Evolutionary conservation across 2,797 vertebrate species (phyloP).

Genomic region (Diglossa cyanea): DNA sequence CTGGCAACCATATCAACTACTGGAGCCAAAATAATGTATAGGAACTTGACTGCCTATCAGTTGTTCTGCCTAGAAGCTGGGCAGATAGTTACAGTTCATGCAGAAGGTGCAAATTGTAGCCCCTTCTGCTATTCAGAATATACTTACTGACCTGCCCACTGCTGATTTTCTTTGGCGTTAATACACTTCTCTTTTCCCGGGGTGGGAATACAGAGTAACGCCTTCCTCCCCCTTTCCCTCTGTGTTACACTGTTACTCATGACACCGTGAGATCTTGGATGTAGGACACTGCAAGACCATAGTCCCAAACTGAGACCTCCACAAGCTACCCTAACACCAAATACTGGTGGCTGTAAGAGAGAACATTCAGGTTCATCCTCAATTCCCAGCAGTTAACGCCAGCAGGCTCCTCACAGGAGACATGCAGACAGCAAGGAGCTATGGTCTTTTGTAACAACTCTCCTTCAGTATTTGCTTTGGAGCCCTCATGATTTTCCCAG

Average conservation of each 20-base stretch:
- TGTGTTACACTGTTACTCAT: accelerated
- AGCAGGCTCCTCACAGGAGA: background rate
- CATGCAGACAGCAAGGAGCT: accelerated
- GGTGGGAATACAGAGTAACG: background rate
- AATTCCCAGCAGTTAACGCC: background rate
- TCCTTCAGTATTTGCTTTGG: background rate
- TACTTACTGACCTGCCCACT: background rate
- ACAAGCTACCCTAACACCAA: background rate
- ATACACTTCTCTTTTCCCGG: background rate
- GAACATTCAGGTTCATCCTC: background rate
- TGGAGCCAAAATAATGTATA: background rate
- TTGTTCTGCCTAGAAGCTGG: background rate
- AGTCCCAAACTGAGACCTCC: background rate
- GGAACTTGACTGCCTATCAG: background rate
- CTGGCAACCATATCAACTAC: background rate
- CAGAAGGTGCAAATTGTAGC: background rate
- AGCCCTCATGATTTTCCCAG: background rate
- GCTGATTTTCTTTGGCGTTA: background rate
- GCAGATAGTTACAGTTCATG: background rate
- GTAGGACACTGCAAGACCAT: background rate
- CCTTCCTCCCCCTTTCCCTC: background rate
- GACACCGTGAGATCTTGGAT: background rate
- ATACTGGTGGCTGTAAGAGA: accelerated
- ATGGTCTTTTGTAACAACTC: background rate
- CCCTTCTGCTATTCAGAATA: background rate